Base-by-base conservation (phyloP, 2,888 invertebrate species). In the Nemoura dubitans region DNA sequence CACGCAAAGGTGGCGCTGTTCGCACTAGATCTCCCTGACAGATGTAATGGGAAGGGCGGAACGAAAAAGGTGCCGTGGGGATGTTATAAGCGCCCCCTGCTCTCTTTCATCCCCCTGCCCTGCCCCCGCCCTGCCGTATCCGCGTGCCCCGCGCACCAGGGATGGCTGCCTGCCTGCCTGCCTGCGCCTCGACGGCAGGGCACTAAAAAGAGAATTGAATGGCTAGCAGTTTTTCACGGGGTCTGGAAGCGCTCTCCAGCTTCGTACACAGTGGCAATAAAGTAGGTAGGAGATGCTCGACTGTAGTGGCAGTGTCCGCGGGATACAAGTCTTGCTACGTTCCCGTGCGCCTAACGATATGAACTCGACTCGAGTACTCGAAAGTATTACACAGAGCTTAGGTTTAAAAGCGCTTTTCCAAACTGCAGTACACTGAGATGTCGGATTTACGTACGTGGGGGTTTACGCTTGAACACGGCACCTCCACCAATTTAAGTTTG, bases 1-100 rank as follows among this genome's bases (percentile, higher is more conserved):
- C 43, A 21, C 28, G 84, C 76, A 28, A 28, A 59, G 86, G 86
- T 84, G 30, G 59, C 78, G 88, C 87, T 87, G 88, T 88, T 88
- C 87, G 80, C 88, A 88, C 88, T 88, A 87, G 88, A 87, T 88
- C 88, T 87, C 86, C 83, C 85, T 85, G 86, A 86, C 86, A 85
- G 85, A 82, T 85, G 88, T 25, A 85, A 87, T 87, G 86, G 88
- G 43, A 76, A 76, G 86, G 88, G 88, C 87, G 87, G 83, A 83
- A 86, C 84, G 84, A 82, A 43, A 81, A 82, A 80, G 28, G 30
- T 81, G 87, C 85, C 81, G 80, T 43, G 77, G 83, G 78, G 83
- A 84, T 76, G 76, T 83, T 28, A 28, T 43, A 76, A 76, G 42
- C 86, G 42, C 27, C 28, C 42, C 26, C 83, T 59, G 21, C 59